phyloP scores from a whole-genome alignment of 1,140 invertebrate species.

The Thaumatotibia leucotreta region DNA sequence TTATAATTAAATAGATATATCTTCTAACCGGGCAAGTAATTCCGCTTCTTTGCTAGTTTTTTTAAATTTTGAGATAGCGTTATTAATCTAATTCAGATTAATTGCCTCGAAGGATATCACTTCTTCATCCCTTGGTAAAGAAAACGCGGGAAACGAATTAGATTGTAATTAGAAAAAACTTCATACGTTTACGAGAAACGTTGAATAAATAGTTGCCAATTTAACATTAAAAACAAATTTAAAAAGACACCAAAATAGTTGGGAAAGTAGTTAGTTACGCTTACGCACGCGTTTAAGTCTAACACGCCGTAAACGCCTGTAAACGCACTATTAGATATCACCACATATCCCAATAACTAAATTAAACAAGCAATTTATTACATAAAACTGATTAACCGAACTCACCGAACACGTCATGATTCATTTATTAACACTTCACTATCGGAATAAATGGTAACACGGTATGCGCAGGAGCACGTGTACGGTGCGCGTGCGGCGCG shows the following conservation, averaged over 20 bases:
- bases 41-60: too few relatives aligned
- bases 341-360: constrained; percentile 1
- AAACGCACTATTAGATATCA: neutral
- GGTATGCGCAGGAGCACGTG: constrained; percentile 14
- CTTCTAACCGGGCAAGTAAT: too few relatives aligned
- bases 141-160: neutral
- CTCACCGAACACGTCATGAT: constrained; percentile 9
- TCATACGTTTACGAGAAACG: too few relatives aligned
- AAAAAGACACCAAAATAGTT: neutral
- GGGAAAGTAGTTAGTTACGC: neutral
- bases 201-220: neutral
- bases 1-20: too few relatives aligned
- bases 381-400: neutral
- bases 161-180: neutral
- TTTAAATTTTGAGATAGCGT: too few relatives aligned
- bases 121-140: too few relatives aligned
- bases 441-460: neutral
- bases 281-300: constrained; percentile 27
- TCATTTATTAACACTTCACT: constrained; percentile 12
- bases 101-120: too few relatives aligned
- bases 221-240: neutral
- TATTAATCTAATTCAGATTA: too few relatives aligned
- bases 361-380: neutral
- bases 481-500: constrained; percentile 46
- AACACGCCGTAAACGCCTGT: neutral